Evolutionary conservation across 2,888 invertebrate species (phyloP), one percentile per base, ranked within the genome.

Genomic region (Sarcophaga rosellei): DNA sequence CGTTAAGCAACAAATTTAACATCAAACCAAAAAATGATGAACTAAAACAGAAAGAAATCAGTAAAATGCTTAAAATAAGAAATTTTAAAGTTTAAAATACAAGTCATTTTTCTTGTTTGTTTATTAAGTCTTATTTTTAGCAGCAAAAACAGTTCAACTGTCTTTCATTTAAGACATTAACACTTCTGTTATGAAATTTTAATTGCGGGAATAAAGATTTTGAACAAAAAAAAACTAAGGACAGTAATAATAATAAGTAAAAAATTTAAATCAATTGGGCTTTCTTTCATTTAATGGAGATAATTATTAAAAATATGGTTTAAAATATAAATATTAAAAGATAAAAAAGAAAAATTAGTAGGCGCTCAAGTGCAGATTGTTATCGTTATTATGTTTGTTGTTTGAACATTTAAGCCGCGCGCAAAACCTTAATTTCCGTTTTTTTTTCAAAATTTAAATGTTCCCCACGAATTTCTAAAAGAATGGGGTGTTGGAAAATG

Each of bases 401-500:
- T 68, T 68, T 74, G 20, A 82, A 82, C 65, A 75, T 76, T 35
- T 57, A 80, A 83, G 79, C 76, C 76, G 79, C 23, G 75, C 68
- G 65, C 57, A 78, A 84, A 80, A 61, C 59, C 65, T 81, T 77
- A 23, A 80, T 73, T 72, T 79, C 47, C 80, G 65, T 80, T 35
- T 35, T 72, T 80, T 74, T 35, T 72, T 84, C 61, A 84, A 86
- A 84, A 84, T 75, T 84, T 86, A 78, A 81, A 80, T 75, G 69
- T 61, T 78, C 84, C 84, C 86, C 81, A 81, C n/a, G 61, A 61
- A 66, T 44, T 57, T 23, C 65, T 80, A 75, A 69, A 70, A 70
- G 59, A 61, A 80, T 70, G 70, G 74, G 75, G 75, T 59, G 65
- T 53, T 72, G 25, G 21, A 77, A 82, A 81, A 84, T 53, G 75